A percentile compares a stretch with the other conserved stretches of the same genome.
Evolutionary conservation across 1,140 invertebrate genomes (phyloP).

Genomic region (Drosophila bocki): DNA sequence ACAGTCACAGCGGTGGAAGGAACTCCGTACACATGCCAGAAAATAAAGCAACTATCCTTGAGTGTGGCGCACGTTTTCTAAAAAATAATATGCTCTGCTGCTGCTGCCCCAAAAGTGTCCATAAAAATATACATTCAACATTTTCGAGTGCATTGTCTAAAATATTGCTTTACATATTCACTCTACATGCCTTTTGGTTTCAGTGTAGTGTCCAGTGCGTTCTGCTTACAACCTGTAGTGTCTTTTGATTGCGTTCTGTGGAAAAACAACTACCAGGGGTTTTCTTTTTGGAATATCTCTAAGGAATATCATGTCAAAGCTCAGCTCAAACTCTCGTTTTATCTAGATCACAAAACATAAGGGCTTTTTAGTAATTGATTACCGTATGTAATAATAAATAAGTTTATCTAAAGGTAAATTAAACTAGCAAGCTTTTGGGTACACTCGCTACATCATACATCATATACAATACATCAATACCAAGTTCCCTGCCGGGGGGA

Average conservation of each 20-base stretch:
- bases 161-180: slow-evolving; percentile 62
- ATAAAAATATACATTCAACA: slow-evolving; percentile 68
- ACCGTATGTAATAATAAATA: slow-evolving; percentile 39
- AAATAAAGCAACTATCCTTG: slow-evolving; percentile 53
- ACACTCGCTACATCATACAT: slow-evolving; percentile 32
- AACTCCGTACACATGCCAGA: slow-evolving; percentile 39
- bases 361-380: slow-evolving; percentile 31
- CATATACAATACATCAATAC: slow-evolving; percentile 51
- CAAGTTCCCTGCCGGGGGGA: slow-evolving; percentile 30
- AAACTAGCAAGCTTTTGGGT: slow-evolving; percentile 41
- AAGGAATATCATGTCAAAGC: slow-evolving; percentile 26
- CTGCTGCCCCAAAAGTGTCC: slow-evolving; percentile 52
- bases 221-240: slow-evolving; percentile 47
- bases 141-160: slow-evolving; percentile 38
- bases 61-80: slow-evolving; percentile 23
- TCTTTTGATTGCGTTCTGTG: slow-evolving; percentile 34
- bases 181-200: slow-evolving; percentile 21
- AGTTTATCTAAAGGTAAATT: slow-evolving; percentile 57
- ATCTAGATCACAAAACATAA: slow-evolving; percentile 34
- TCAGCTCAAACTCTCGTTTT: slow-evolving; percentile 38
- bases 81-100: slow-evolving; percentile 38
- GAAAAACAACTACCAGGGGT: slow-evolving; percentile 18
- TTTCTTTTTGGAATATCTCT: slow-evolving; percentile 6
- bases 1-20: slow-evolving; percentile 17
- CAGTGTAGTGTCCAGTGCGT: slow-evolving; percentile 12